phyloP scores from a whole-genome alignment of 2,113 vertebrate genomes.

The Rhinopithecus roxellana region DNA sequence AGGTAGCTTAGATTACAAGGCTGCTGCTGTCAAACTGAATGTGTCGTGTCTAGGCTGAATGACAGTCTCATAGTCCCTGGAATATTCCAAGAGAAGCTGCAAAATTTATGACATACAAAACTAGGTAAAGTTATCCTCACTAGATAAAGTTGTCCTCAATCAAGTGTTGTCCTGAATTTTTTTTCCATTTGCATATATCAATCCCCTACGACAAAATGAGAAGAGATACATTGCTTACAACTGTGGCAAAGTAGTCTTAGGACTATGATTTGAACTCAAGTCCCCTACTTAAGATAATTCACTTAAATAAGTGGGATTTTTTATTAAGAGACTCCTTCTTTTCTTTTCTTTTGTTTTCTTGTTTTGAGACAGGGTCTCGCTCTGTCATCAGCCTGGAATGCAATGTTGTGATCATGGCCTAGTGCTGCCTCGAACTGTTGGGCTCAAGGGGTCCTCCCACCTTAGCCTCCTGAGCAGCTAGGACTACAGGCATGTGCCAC shows the following conservation, averaged over 20 bases:
- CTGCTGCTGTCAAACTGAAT: conserved; percentile 13
- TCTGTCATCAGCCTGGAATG: too few relatives aligned
- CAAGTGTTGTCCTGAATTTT: neutral
- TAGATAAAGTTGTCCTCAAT: conserved; percentile 19
- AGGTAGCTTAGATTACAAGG: conserved; percentile 27
- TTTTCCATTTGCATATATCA: neutral
- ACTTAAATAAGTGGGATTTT: conserved; percentile 37
- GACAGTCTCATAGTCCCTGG: neutral
- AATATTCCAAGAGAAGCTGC: conserved; percentile 43
- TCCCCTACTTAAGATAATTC: neutral
- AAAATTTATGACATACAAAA: conserved; percentile 32
- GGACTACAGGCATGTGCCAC: neutral
- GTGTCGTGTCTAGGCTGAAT: conserved; percentile 33
- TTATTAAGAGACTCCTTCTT: neutral
- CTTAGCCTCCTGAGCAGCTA: neutral
- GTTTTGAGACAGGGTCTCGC: too few relatives aligned
- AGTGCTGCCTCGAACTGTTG: neutral
- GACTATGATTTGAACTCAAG: neutral
- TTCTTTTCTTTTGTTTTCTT: too few relatives aligned
- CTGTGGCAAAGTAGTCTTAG: neutral
- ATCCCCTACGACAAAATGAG: neutral
- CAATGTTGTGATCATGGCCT: too few relatives aligned
- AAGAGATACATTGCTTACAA: neutral
- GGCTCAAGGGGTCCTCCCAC: neutral
- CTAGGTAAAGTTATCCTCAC: neutral